phyloP scores from a whole-genome alignment of 2,797 vertebrate species.

The Ceryle rudis region DNA sequence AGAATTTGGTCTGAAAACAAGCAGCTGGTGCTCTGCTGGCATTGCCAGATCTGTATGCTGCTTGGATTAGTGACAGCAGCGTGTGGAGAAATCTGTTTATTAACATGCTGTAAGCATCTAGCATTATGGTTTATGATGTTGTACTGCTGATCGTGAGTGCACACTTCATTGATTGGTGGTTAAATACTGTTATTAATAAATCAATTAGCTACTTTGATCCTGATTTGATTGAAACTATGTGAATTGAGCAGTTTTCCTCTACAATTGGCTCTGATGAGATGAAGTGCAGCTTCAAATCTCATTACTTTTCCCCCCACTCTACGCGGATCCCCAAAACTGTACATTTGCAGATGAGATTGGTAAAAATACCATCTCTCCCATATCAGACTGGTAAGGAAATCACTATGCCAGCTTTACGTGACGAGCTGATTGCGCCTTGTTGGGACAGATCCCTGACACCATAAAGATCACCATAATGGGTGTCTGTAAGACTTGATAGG shows the following conservation, averaged over 20 bases:
- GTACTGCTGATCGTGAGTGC: not conserved
- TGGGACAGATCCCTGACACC: not conserved
- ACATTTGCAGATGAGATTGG: not conserved
- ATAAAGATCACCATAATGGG: not conserved
- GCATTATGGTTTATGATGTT: not conserved
- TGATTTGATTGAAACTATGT: not conserved
- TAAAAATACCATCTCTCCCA: not conserved
- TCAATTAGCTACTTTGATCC: not conserved
- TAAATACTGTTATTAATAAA: not conserved
- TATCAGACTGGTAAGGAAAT: not conserved
- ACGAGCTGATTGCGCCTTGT: not conserved
- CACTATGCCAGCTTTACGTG: not conserved
- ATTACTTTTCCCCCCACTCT: not conserved
- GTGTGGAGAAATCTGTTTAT: not conserved
- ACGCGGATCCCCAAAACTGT: not conserved
- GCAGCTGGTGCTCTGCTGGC: not conserved
- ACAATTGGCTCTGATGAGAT: not conserved
- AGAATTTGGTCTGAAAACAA: not conserved
- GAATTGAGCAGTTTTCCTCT: not conserved
- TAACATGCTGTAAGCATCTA: not conserved
- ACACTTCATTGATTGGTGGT: not conserved
- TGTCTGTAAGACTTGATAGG: not conserved
- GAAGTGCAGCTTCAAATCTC: not conserved
- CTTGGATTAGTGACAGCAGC: not conserved
- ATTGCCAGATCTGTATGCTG: not conserved